phyloP scores from a whole-genome alignment of 2,888 invertebrate genomes.

The Scaptomyza cyrtandrae region DNA sequence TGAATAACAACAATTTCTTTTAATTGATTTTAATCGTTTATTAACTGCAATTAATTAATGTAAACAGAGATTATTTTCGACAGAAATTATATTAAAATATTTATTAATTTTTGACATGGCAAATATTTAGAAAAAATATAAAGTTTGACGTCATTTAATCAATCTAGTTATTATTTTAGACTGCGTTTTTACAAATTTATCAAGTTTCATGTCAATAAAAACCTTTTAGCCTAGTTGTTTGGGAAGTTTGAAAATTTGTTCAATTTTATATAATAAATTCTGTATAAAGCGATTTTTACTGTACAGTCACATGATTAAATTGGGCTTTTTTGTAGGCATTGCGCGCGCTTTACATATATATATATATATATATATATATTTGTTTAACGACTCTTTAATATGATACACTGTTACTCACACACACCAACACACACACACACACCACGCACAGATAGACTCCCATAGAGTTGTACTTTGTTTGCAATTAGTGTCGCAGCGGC shows the following conservation, averaged over 20 bases:
- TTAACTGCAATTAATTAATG: constrained; percentile 5
- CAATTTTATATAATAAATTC: not conserved
- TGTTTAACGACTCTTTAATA: constrained; percentile 32
- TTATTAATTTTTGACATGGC: too few relatives aligned
- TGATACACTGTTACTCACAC: constrained; percentile 17
- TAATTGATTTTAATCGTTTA: not conserved
- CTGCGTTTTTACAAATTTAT: too few relatives aligned
- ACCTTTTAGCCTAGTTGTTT: too few relatives aligned
- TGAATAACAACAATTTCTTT: not conserved
- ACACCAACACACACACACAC: not conserved
- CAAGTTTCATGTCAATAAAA: too few relatives aligned
- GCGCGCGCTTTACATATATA: not conserved
- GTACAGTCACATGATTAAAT: constrained; percentile 22
- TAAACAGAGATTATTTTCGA: too few relatives aligned
- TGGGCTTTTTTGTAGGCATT: constrained; percentile 9
- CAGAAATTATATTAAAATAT: too few relatives aligned
- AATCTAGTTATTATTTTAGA: too few relatives aligned
- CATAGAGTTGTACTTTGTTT: constrained; percentile 63
- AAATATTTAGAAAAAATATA: too few relatives aligned
- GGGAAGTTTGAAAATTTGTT: too few relatives aligned
- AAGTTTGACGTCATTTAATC: too few relatives aligned
- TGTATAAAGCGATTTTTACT: constrained; percentile 22
- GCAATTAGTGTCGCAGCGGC: constrained; percentile 78
- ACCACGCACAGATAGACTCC: not conserved
- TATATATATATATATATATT: constrained; percentile 2